phyloP scores from a whole-genome alignment of 1,140 invertebrate species.

The Maconellicoccus hirsutus region DNA sequence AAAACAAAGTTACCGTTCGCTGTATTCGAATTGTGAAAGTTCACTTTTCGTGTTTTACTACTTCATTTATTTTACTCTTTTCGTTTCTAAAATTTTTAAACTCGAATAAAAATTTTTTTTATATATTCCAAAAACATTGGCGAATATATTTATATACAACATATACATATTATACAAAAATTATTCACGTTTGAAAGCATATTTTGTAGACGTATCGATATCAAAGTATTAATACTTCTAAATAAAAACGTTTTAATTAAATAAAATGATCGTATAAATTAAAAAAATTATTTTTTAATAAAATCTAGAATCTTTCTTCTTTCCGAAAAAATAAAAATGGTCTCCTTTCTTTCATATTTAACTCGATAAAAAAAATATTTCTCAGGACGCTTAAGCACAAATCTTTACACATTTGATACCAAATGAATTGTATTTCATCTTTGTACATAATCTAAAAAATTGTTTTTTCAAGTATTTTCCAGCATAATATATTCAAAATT shows the following conservation, averaged over 20 bases:
- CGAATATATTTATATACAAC: background rate
- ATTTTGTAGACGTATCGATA: background rate
- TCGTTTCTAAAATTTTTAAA: background rate
- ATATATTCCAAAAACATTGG: background rate
- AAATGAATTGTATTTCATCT: background rate
- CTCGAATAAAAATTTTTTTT: background rate
- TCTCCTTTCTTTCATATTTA: background rate
- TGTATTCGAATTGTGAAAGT: background rate
- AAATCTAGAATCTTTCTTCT: background rate
- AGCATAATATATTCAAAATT: no score
- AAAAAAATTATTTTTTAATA: background rate
- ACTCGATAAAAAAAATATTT: background rate
- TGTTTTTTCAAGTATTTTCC: no score
- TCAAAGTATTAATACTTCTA: background rate
- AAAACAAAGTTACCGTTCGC: background rate
- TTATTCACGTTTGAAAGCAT: no score
- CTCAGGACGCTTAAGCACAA: background rate
- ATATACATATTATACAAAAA: background rate
- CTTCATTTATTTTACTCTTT: background rate
- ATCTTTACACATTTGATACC: background rate
- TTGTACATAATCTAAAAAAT: background rate
- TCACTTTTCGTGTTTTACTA: conserved; percentile 10
- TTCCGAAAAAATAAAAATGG: background rate
- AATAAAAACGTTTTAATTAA: conserved; percentile 1
- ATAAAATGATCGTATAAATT: background rate